Conservation (phyloP, 2,113 vertebrate genomes). For the Daubentonia madagascariensis region DNA sequence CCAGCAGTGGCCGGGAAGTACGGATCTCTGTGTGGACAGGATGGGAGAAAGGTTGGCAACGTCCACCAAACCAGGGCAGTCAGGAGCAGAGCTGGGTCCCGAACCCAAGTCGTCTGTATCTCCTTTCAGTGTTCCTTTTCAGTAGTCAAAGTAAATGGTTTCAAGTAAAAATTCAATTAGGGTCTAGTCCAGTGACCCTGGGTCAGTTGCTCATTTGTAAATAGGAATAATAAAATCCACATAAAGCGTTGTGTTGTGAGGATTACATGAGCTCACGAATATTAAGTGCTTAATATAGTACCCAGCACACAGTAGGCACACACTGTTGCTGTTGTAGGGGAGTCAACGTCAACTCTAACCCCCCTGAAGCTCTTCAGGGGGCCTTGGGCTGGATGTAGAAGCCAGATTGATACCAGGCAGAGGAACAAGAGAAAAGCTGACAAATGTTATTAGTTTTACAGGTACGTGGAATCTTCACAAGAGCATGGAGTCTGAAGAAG, state of each 20-base stretch:
- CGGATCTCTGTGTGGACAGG: not conserved
- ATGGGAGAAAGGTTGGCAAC: not conserved
- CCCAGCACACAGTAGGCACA: not conserved
- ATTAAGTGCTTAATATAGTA: not conserved
- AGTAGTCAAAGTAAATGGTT: not conserved
- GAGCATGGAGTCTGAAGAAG: too few relatives aligned
- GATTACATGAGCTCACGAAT: not conserved
- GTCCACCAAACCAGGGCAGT: not conserved
- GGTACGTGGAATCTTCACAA: too few relatives aligned
- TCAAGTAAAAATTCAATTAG: not conserved
- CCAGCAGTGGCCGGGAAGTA: not conserved
- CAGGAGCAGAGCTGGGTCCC: not conserved
- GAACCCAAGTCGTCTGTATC: not conserved
- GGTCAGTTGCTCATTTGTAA: not conserved
- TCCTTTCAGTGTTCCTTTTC: not conserved
- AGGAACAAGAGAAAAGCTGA: too few relatives aligned
- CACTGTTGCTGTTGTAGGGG: not conserved
- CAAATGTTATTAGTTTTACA: too few relatives aligned
- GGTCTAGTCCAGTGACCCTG: not conserved
- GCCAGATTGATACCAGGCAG: too few relatives aligned
- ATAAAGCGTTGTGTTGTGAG: not conserved
- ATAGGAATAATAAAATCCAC: not conserved
- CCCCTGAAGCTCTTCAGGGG: too few relatives aligned
- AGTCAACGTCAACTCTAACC: too few relatives aligned
- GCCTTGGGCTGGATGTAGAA: too few relatives aligned